Evolutionary conservation across 2,888 invertebrate species (phyloP).

Genomic region (Nemapogon koenigi): DNA sequence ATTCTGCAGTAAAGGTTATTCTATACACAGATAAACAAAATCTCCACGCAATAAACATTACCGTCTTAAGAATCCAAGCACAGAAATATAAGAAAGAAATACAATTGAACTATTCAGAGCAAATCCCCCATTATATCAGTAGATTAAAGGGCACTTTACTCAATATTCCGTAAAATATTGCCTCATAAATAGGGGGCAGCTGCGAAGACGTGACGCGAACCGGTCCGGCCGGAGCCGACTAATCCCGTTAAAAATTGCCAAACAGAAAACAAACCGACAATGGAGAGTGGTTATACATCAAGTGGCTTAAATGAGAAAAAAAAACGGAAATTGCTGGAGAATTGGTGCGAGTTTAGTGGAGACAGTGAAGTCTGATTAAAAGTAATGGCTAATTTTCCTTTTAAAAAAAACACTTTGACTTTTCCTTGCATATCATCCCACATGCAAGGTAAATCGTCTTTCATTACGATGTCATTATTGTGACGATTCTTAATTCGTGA

Average conservation of each 20-base stretch:
- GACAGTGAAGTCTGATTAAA: constrained; percentile 10
- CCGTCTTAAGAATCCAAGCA: too few species aligned
- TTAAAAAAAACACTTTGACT: too few species aligned
- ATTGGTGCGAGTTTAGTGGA: constrained; percentile 31
- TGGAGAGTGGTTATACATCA: constrained; percentile 46
- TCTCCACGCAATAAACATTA: too few species aligned
- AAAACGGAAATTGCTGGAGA: constrained; percentile 28
- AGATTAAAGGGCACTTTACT: constrained; percentile 63
- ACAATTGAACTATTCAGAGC: constrained; percentile 16
- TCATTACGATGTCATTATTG: constrained; percentile 6
- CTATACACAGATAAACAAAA: too few species aligned
- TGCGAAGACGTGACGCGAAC: constrained; percentile 48
- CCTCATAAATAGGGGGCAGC: constrained; percentile 56
- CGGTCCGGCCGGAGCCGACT: constrained; percentile 31
- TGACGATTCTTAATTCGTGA: constrained; percentile 5
- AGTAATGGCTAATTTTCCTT: too few species aligned
- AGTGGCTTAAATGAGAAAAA: constrained; percentile 44
- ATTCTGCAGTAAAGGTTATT: too few species aligned
- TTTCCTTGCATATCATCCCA: too few species aligned
- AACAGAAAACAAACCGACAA: constrained; percentile 57
- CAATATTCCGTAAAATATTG: constrained; percentile 63
- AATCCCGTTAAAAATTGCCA: constrained; percentile 64
- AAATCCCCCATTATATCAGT: constrained; percentile 54
- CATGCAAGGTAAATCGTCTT: too few species aligned
- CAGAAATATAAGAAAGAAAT: constrained; percentile 1